Evolutionary conservation across 2,113 vertebrate species (phyloP).

Genomic region (Vireo altiloquus): DNA sequence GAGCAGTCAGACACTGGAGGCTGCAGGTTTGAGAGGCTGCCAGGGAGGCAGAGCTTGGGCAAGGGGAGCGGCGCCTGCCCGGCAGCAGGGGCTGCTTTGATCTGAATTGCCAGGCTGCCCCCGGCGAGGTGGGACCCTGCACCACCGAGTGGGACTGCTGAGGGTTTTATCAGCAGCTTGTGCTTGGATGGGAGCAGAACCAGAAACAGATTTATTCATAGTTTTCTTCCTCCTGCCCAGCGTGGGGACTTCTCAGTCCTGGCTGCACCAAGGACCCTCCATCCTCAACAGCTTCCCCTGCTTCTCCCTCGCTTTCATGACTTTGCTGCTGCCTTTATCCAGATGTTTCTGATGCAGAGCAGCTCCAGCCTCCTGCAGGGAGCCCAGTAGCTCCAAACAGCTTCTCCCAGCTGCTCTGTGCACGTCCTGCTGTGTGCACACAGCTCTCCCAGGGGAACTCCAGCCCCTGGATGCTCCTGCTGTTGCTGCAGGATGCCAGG

Average conservation of each 20-base stretch:
- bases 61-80: background rate
- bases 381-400: background rate
- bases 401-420: background rate
- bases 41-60: background rate
- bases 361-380: background rate
- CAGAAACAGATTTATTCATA: no score
- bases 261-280: background rate
- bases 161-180: accelerated
- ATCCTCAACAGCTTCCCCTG: background rate
- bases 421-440: accelerated
- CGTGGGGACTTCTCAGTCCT: accelerated
- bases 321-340: background rate
- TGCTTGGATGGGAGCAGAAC: background rate
- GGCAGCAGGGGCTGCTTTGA: background rate
- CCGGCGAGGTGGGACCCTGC: accelerated
- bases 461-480: background rate
- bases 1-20: background rate
- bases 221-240: background rate
- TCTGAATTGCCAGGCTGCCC: background rate
- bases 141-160: accelerated
- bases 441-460: background rate
- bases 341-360: background rate
- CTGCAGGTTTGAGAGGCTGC: background rate
- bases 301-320: background rate
- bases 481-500: background rate